These are phyloP conservation scores for Myiotriccus ornatus DNA, from an alignment of 2,797 vertebrate genomes.

Conservation along the genomic window DNA sequence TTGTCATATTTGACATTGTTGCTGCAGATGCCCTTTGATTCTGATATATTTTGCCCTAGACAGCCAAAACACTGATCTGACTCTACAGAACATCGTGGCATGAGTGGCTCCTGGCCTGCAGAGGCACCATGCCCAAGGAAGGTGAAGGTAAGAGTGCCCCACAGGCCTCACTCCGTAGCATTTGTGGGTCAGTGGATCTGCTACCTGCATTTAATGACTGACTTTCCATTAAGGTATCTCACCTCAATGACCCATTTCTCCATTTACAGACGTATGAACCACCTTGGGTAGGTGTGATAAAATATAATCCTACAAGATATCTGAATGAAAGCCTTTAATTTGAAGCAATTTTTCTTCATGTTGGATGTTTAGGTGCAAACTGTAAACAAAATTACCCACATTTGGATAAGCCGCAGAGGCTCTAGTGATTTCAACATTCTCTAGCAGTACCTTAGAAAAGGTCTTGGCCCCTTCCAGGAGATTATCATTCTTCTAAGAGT, in stretches of 20 bases:
- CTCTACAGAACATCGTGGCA: not conserved
- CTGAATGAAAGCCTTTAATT: not conserved
- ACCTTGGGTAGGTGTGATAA: not conserved
- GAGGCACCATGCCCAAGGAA: not conserved
- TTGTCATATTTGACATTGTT: conserved; percentile 39
- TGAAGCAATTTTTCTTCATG: not conserved
- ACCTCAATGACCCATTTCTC: not conserved
- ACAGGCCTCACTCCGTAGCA: not conserved
- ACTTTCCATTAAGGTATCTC: not conserved
- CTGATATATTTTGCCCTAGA: not conserved
- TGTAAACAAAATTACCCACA: not conserved
- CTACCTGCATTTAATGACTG: not conserved
- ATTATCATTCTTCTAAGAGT: fast-evolving
- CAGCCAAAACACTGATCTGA: not conserved
- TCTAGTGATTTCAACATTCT: not conserved
- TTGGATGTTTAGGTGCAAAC: not conserved
- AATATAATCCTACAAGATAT: not conserved
- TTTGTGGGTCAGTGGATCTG: not conserved
- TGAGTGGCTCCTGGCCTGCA: not conserved
- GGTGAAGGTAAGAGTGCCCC: not conserved
- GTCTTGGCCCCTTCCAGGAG: not conserved
- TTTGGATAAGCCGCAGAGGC: not conserved
- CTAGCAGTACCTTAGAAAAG: not conserved
- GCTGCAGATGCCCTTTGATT: conserved; percentile 17
- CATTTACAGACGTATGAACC: not conserved